Base-by-base conservation (phyloP, 2,113 vertebrate genomes). In the Ellobius talpinus region DNA sequence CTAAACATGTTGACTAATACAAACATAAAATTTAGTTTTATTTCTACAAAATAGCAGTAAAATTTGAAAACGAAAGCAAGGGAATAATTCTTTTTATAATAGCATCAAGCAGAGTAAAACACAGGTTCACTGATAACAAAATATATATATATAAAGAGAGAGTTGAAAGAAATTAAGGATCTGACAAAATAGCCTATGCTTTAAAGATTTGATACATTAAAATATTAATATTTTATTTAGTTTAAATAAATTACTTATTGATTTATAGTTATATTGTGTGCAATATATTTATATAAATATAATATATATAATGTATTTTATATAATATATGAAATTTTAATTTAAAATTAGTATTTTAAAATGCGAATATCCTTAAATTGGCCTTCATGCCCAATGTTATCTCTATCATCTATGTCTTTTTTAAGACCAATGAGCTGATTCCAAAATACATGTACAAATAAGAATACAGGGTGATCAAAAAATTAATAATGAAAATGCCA, bases 91-190 rank as follows among this genome's bases (percentile, higher is more conserved):
- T 66, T 88, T 85, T 91, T 58, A 45, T 11, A 68, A 65, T 82
- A 93, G 65, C 26, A 87, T 89, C 23, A 94, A 77, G 42, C 65
- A 89, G 14, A 92, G 29, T 42, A 81, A 78, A 91, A 79, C 23
- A 61, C 61, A 3, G 82, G 1, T 85, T 61, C 39, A 26, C 23
- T 78, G 26, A 84, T 86, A 96, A 79, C 39, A 76, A 66, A 73
- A 65, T 1, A 72, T 1, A 63, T 1, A 72, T 1, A 63, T 72
- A 65, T 39, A 9, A 50, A 52, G 16, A 19, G 77, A 79, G 8
- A 52, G 47, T 13, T 47, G 12, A 87, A 72, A 92, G 4, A 82
- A 88, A 77, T 66, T 73, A 39, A 90, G 90, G 4, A 52, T 36
- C 24, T n/a, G 5, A 72, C 17, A 91, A 96, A 86, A 50, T 0